Percentiles rank a stretch among this genome's conserved stretches.
Evolutionary conservation across 2,797 vertebrate species (phyloP).

Genomic region (Eulemur mongoz): DNA sequence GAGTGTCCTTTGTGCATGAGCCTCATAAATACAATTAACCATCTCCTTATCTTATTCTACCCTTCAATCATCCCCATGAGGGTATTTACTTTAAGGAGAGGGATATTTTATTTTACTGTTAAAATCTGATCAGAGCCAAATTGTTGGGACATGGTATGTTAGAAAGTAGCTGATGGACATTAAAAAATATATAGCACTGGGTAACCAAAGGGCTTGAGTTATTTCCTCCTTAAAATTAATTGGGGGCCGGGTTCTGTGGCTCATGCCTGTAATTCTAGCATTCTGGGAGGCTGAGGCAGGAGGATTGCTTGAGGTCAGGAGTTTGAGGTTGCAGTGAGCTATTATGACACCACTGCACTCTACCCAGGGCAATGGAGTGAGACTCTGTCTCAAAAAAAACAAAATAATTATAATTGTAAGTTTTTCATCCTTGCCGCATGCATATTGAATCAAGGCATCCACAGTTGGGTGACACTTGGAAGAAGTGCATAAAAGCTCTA

Average conservation of each 20-base stretch:
- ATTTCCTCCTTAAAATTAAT: not conserved
- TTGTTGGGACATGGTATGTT: not conserved
- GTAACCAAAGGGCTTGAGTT: slow-evolving; percentile 12
- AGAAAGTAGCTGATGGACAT: not conserved
- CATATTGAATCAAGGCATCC: not conserved
- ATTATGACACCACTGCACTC: too few relatives aligned
- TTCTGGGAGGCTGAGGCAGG: too few relatives aligned
- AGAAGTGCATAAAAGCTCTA: not conserved
- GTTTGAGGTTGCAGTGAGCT: too few relatives aligned
- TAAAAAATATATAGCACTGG: not conserved
- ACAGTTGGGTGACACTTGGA: not conserved
- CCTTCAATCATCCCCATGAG: not conserved
- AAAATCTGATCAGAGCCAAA: not conserved
- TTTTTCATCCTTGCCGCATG: not conserved
- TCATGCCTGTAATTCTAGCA: too few relatives aligned
- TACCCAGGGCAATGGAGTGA: too few relatives aligned
- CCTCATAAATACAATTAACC: not conserved
- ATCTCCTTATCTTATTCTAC: not conserved
- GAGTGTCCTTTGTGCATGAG: not conserved
- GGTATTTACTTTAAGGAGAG: not conserved
- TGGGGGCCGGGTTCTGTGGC: too few relatives aligned
- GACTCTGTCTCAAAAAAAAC: too few relatives aligned
- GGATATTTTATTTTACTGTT: not conserved
- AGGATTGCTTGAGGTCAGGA: too few relatives aligned
- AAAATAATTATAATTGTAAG: not conserved